Conservation (phyloP, 2,888 invertebrate genomes). For the Amphipoea lucens region DNA sequence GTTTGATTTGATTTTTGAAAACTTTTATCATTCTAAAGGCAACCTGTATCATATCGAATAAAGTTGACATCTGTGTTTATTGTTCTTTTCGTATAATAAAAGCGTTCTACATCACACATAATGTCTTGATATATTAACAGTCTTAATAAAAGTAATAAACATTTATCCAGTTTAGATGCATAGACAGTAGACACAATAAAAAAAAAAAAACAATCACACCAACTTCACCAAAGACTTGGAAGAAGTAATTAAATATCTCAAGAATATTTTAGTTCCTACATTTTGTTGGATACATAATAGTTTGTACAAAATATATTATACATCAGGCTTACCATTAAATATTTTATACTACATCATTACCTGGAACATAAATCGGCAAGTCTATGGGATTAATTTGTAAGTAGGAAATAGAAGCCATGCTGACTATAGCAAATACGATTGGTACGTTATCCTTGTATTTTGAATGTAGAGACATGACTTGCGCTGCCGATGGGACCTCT, state of each 20-base stretch:
- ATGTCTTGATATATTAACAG: slow-evolving; percentile 15
- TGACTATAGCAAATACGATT: slow-evolving; percentile 85
- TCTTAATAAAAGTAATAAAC: slow-evolving; percentile 7
- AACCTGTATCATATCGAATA: neutral
- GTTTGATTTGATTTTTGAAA: neutral
- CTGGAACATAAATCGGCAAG: slow-evolving; percentile 78
- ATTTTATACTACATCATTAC: slow-evolving; percentile 64
- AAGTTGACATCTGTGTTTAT: neutral
- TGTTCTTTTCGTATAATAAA: neutral
- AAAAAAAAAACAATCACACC: slow-evolving; percentile 6
- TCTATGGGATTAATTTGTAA: slow-evolving; percentile 82
- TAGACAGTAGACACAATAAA: neutral
- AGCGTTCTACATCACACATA: neutral
- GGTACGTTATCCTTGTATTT: slow-evolving; percentile 79
- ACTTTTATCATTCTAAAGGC: slow-evolving; percentile 3
- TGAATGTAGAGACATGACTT: slow-evolving; percentile 76
- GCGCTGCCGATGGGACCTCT: slow-evolving; percentile 74
- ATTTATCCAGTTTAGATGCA: slow-evolving; percentile 18
- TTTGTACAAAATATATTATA: slow-evolving; percentile 26
- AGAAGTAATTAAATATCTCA: slow-evolving; percentile 2
- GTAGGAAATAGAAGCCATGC: slow-evolving; percentile 83
- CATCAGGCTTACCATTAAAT: slow-evolving; percentile 28
- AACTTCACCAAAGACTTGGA: neutral
- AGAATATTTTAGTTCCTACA: slow-evolving; percentile 16
- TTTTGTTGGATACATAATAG: neutral